These are phyloP conservation scores for Aphidius ervi DNA, from an alignment of 1,140 invertebrate species.

Conservation along the genomic window DNA sequence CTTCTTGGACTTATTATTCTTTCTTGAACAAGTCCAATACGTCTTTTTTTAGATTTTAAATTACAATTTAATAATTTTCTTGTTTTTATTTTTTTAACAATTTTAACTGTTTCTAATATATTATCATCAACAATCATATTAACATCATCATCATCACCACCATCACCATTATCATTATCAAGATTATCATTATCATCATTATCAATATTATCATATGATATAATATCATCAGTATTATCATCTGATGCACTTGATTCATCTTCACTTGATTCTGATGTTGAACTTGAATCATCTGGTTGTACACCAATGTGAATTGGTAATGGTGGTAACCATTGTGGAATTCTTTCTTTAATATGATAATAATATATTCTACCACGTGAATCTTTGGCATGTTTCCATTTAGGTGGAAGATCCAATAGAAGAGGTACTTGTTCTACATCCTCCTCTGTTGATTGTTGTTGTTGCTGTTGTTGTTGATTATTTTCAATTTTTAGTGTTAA, in stretches of 20 bases:
- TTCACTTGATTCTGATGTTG: constrained; percentile 24
- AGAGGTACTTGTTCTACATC: constrained; percentile 42
- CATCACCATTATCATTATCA: neutral
- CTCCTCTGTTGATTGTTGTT: constrained; percentile 11
- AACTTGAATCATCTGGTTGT: constrained; percentile 51
- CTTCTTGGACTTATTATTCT: constrained; percentile 70
- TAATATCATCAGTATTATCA: neutral
- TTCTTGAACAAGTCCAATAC: constrained; percentile 62
- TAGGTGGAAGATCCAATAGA: constrained; percentile 68
- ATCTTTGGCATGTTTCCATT: constrained; percentile 83
- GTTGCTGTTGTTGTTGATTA: constrained; percentile 17
- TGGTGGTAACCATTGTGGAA: constrained; percentile 87
- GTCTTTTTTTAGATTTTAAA: constrained; percentile 40
- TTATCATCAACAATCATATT: no score
- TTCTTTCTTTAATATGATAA: constrained; percentile 79
- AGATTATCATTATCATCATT: no score
- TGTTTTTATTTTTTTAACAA: no score
- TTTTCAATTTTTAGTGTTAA: neutral
- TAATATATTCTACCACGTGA: constrained; percentile 81
- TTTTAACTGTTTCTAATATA: no score
- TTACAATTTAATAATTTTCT: no score
- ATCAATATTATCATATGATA: no score
- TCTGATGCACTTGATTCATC: neutral
- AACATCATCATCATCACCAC: constrained; percentile 2
- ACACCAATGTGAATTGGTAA: constrained; percentile 53